phyloP scores from a whole-genome alignment of 1,140 invertebrate species.

The Theocolax elegans region DNA sequence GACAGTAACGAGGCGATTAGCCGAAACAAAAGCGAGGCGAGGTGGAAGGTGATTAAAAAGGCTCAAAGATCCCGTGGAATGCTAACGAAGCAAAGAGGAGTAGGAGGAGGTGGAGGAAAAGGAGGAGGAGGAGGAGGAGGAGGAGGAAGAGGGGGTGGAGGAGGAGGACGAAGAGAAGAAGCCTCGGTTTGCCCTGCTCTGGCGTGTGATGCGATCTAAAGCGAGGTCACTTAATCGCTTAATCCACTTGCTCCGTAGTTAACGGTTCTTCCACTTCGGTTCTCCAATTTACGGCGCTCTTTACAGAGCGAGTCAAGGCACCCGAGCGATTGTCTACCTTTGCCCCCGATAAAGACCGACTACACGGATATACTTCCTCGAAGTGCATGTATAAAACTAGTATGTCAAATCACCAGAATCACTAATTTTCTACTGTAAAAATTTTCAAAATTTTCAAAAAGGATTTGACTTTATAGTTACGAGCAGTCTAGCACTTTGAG shows the following conservation, averaged over 20 bases:
- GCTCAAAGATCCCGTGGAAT: slow-evolving; percentile 29
- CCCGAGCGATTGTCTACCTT: no score
- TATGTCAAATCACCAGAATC: no score
- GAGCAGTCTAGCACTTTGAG: no score
- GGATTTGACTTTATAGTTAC: no score
- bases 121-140: background rate
- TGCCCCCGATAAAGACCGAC: slow-evolving; percentile 20
- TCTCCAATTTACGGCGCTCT: slow-evolving; percentile 48
- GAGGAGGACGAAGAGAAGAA: background rate
- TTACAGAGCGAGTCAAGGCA: background rate
- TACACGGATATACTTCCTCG: slow-evolving; percentile 6
- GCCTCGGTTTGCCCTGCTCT: background rate
- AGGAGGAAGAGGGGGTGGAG: background rate
- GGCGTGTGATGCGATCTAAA: slow-evolving; percentile 27
- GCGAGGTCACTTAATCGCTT: slow-evolving; percentile 48
- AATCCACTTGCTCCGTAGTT: slow-evolving; percentile 50
- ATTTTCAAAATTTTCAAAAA: no score
- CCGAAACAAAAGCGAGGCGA: slow-evolving; percentile 5
- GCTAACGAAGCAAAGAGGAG: slow-evolving; percentile 33
- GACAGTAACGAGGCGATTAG: slow-evolving; percentile 23
- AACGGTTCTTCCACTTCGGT: slow-evolving; percentile 47
- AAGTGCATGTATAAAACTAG: no score
- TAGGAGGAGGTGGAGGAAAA: background rate
- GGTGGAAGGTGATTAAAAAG: slow-evolving; percentile 26
- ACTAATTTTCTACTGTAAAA: no score